Base-by-base conservation (phyloP, 1,140 invertebrate genomes). In the Drosophila bipectinata region DNA sequence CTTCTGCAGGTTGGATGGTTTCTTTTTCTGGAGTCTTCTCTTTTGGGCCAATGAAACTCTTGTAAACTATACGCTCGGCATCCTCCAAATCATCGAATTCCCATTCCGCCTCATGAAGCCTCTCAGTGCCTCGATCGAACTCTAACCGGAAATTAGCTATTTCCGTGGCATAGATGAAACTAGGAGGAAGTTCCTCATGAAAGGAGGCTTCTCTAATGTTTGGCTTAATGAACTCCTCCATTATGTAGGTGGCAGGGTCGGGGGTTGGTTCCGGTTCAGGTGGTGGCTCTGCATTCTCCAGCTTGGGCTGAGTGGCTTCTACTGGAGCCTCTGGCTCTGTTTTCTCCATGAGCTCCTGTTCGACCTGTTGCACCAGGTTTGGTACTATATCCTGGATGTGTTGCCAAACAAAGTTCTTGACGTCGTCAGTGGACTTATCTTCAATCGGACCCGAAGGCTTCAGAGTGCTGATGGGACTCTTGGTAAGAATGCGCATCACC, bases 361-460 rank as follows among this genome's bases (percentile, higher is more conserved):
- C 91, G 2, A 93, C 80, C 61, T 92, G 92, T 55, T 92, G 92
- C 15, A 92, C 92, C 32, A 90, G 69, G 55, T 91, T 91, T 0
- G 91, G 91, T 1, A 90, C 83, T 61, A 92, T 91, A 3, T 92
- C 91, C 52, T 92, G 91, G n/a, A 92, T 92, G 51, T 92, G 90
- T 32, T 91, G 89, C 82, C 90, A 91, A 10, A 92, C 90, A 62
- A 92, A 92, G 71, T 82, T 91, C 52, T 90, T 90, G 1, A 91
- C 77, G 61, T 91, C 85, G 8, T 85, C 84, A 1, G 63, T 37
- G 15, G 68, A 74, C 26, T 51, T 68, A 3, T 89, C 76, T 1
- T 75, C 68, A 4, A 28, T 8, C 0, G 47, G 15, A 3, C 49
- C 49, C 0, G 73, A 47, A 0, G 63, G 45, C 63, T 68, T 82